Evolutionary conservation across 2,888 invertebrate genomes (phyloP).

Genomic region (Morpho deidamia): DNA sequence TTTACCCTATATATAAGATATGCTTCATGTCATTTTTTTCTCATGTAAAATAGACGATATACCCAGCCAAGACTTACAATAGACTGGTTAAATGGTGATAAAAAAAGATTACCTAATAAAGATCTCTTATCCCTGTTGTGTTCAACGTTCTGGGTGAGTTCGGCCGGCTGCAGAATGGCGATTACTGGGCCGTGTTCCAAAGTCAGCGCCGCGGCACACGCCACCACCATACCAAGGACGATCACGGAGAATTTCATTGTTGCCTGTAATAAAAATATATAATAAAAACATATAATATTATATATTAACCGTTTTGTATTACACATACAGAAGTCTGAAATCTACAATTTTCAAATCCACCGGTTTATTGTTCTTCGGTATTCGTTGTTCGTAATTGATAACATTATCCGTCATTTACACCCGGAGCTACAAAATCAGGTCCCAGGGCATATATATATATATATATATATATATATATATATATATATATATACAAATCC

Average conservation of each 20-base stretch:
- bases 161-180: slow-evolving; percentile 36
- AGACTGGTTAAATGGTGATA: too few relatives aligned
- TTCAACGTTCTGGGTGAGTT: slow-evolving; percentile 21
- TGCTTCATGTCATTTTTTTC: too few relatives aligned
- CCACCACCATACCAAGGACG: slow-evolving; percentile 44
- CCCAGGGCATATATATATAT: too few relatives aligned
- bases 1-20: too few relatives aligned
- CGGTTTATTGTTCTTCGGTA: not conserved
- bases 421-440: slow-evolving; percentile 28
- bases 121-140: slow-evolving; percentile 49
- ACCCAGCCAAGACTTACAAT: not conserved
- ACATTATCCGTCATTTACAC: slow-evolving; percentile 26
- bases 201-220: slow-evolving; percentile 45
- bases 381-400: not conserved
- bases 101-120: slow-evolving; percentile 59
- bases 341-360: too few relatives aligned
- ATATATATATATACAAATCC: too few relatives aligned
- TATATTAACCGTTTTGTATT: too few relatives aligned
- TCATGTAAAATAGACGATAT: not conserved
- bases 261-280: slow-evolving; percentile 5
- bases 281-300: too few relatives aligned
- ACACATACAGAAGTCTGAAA: too few relatives aligned
- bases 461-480: too few relatives aligned
- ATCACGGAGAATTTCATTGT: slow-evolving; percentile 42
- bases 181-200: slow-evolving; percentile 42